Percentiles rank a stretch among this genome's conserved stretches.
Conservation (phyloP, 2,113 vertebrate genomes). For the Pelecanoides urinatrix region DNA sequence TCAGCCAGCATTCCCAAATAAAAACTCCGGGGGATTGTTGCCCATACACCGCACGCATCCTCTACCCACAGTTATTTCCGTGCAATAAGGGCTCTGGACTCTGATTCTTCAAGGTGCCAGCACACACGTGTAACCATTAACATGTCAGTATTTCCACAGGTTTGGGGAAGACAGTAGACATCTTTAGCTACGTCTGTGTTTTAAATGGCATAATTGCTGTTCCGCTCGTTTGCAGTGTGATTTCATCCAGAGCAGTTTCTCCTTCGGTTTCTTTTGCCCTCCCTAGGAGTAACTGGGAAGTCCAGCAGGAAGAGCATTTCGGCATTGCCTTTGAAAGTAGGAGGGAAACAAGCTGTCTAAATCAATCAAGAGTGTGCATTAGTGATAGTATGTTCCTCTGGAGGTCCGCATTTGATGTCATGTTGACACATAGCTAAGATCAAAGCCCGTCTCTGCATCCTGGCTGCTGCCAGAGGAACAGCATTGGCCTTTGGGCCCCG, state of each 20-base stretch:
- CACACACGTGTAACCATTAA: neutral
- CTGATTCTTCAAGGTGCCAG: neutral
- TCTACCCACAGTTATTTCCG: neutral
- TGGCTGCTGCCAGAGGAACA: slow-evolving; percentile 1
- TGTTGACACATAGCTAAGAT: slow-evolving; percentile 56
- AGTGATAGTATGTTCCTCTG: slow-evolving; percentile 21
- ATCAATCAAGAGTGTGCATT: slow-evolving; percentile 41
- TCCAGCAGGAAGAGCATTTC: neutral
- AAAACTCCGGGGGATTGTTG: neutral
- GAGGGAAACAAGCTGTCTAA: slow-evolving; percentile 48
- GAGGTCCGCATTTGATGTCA: slow-evolving; percentile 53
- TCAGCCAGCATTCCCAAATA: neutral
- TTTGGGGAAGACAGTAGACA: neutral
- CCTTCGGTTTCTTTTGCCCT: neutral
- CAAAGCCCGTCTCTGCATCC: slow-evolving; percentile 23
- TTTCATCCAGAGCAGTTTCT: neutral
- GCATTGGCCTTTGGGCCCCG: neutral
- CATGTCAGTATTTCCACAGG: neutral
- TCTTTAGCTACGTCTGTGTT: neutral
- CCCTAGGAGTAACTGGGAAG: neutral
- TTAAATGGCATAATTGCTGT: neutral
- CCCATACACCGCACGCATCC: neutral
- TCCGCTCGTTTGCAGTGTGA: neutral
- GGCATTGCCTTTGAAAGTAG: neutral
- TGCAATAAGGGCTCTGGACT: neutral